A percentile compares a stretch with the other conserved stretches of the same genome.
Conservation (phyloP, 2,797 vertebrate species). For the Chaenodraco wilsoni region DNA sequence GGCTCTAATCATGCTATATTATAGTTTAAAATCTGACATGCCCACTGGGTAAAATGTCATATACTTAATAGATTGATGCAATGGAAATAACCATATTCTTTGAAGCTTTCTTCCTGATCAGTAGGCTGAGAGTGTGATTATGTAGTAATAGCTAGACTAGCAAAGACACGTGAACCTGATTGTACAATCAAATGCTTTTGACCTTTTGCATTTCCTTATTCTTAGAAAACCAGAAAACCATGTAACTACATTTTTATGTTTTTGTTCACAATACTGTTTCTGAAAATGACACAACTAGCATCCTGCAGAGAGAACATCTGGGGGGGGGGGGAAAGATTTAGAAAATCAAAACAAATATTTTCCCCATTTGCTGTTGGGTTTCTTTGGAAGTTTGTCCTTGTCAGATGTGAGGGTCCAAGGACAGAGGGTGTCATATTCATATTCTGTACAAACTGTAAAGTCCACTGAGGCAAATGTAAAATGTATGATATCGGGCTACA, state of each 20-base stretch:
- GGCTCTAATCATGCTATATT: conserved; percentile 25
- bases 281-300: not conserved
- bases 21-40: conserved; percentile 34
- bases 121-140: conserved; percentile 6
- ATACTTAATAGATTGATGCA: not conserved
- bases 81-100: conserved; percentile 28
- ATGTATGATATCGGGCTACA: no score
- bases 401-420: no score
- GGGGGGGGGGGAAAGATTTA: no score
- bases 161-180: not conserved
- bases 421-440: no score
- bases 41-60: conserved; percentile 23
- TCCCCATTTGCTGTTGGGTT: no score
- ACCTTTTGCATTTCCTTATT: not conserved
- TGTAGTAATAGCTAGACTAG: conserved; percentile 18
- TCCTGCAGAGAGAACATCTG: not conserved
- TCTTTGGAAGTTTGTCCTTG: no score
- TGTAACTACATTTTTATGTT: not conserved
- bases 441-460: no score
- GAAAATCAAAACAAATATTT: not conserved
- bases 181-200: not conserved
- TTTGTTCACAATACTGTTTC: no score
- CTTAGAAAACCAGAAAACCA: not conserved
- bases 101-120: conserved; percentile 25
- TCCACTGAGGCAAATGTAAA: no score